phyloP scores from a whole-genome alignment of 2,888 invertebrate species.

The Agrotis puta region DNA sequence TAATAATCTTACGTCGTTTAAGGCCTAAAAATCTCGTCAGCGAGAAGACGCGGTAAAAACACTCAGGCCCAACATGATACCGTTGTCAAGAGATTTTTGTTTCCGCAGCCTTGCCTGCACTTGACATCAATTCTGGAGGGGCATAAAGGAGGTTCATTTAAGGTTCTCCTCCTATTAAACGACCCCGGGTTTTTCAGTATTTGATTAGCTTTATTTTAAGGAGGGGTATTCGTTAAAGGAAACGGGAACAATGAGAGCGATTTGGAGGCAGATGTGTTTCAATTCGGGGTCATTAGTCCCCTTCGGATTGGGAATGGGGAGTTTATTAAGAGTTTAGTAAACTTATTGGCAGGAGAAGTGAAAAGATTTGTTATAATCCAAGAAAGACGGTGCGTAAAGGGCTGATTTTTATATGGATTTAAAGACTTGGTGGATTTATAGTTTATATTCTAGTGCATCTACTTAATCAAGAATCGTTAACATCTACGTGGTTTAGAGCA shows the following conservation, averaged over 20 bases:
- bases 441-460: no score
- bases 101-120: constrained; percentile 69
- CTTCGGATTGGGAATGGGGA: constrained; percentile 28
- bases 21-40: constrained; percentile 51
- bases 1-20: constrained; percentile 63
- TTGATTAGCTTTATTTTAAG: constrained; percentile 65
- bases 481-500: background rate
- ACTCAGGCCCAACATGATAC: constrained; percentile 64
- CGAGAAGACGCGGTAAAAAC: constrained; percentile 62
- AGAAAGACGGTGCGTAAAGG: background rate
- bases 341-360: constrained; percentile 16
- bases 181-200: constrained; percentile 60
- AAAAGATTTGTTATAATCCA: constrained; percentile 1
- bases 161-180: constrained; percentile 60
- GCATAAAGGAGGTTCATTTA: constrained; percentile 69
- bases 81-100: constrained; percentile 68
- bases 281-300: constrained; percentile 39
- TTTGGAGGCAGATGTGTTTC: constrained; percentile 50
- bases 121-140: constrained; percentile 75
- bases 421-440: background rate
- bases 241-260: constrained; percentile 42
- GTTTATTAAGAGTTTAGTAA: constrained; percentile 41
- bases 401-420: background rate
- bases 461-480: background rate
- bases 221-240: constrained; percentile 42